Base-by-base conservation (phyloP, 2,888 invertebrate species). In the Diloba caeruleocephala region DNA sequence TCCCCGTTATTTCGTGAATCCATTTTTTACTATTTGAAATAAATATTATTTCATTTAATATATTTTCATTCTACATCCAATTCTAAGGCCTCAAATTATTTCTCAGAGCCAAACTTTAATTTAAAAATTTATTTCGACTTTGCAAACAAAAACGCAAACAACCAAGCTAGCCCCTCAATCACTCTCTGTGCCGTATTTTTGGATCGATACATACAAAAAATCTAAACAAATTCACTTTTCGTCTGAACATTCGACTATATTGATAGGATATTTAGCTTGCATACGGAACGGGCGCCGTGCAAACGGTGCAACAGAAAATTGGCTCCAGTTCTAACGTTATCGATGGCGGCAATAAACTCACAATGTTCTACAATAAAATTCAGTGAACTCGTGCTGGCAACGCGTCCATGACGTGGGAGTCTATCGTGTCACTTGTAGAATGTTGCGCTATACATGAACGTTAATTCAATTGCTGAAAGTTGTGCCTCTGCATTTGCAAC, bases 341-440 rank as follows among this genome's bases (percentile, higher is more conserved):
- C 71, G 71, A 75, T 75, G 72, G 49, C 28, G 13, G 58, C 52
- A 60, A 74, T 76, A 71, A 75, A 76, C 56, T 64, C 58, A 55
- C 59, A 59, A 67, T 61, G 56, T 48, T 55, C 41, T 23, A 48
- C 59, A 48, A 62, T 74, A 74, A 69, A 71, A 60, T 49, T 60
- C 23, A 28, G 36, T 49, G 51, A 62, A 60, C 39, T 55, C 41
- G 42, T 42, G 44, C 49, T 59, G 55, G 62, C 44, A 51, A 53
- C 60, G 48, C 52, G 43, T 41, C 56, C 54, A 54, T 54, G 61
- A 50, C 15, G 28, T 38, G 49, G 39, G 21, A 21, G 21, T 21
- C 21, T 21, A 7, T 17, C 29, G 32, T 37, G 29, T 34, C 34
- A 26, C 39, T 23, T 13, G 39, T 12, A 13, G 15, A 0, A 5